These are phyloP conservation scores for Pseudopipra pipra DNA, from an alignment of 2,113 vertebrate genomes.

Conservation along the genomic window DNA sequence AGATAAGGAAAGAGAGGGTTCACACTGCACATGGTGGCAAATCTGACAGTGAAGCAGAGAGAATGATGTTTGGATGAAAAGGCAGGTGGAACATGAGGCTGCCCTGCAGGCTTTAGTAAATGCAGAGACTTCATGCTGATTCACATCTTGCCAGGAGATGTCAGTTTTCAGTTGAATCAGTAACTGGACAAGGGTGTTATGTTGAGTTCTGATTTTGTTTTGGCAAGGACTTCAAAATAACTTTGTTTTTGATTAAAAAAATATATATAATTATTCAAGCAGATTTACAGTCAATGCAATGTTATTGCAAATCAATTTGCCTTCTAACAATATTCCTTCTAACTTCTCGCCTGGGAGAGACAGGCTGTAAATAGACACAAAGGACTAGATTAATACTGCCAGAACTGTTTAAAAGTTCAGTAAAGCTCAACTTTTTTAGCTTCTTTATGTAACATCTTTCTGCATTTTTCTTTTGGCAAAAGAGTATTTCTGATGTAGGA, in stretches of 20 bases:
- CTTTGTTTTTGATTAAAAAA: not conserved
- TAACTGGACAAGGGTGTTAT: not conserved
- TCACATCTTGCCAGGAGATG: conserved; percentile 16
- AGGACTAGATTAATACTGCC: not conserved
- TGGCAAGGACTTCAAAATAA: not conserved
- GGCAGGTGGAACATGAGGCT: not conserved
- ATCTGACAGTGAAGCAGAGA: not conserved
- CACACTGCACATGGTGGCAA: not conserved
- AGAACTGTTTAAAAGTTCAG: not conserved
- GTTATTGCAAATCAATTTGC: not conserved
- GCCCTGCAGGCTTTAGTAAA: not conserved
- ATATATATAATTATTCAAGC: not conserved
- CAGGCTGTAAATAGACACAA: not conserved
- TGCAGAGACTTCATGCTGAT: not conserved
- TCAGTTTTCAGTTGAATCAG: conserved; percentile 17
- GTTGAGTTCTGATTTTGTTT: not conserved
- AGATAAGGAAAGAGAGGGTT: not conserved
- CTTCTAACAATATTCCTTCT: not conserved
- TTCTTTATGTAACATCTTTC: not conserved
- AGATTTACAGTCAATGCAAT: not conserved
- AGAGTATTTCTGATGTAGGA: not conserved
- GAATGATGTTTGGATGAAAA: not conserved
- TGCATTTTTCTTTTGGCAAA: not conserved
- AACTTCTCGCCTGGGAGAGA: not conserved
- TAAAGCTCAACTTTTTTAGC: not conserved